These are phyloP conservation scores for Saccostrea cuccullata DNA, from an alignment of 1,140 invertebrate genomes.

Conservation along the genomic window DNA sequence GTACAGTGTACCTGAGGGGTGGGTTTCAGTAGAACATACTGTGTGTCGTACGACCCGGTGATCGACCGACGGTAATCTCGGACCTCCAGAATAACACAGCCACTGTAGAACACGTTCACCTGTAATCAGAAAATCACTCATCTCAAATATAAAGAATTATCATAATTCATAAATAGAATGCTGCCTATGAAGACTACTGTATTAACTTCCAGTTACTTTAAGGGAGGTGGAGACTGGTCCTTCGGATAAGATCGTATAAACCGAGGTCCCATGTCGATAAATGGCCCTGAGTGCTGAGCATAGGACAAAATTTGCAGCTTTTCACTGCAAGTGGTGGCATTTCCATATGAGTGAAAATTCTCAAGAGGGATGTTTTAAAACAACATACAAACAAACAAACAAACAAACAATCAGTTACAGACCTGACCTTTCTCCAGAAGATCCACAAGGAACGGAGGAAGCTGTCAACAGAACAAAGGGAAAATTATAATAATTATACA, in stretches of 20 bases:
- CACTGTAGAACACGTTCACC: constrained; percentile 89
- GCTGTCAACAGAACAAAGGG: constrained; percentile 82
- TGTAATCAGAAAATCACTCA: constrained; percentile 46
- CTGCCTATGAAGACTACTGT: too few relatives aligned
- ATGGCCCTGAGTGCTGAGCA: too few relatives aligned
- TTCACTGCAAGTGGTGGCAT: too few relatives aligned
- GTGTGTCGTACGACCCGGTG: constrained; percentile 75
- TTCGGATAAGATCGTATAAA: too few relatives aligned
- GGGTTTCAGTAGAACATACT: constrained; percentile 91
- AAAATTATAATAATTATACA: constrained; percentile 8
- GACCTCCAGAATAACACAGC: constrained; percentile 94
- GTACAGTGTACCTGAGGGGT: constrained; percentile 89
- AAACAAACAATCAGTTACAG: constrained; percentile 48
- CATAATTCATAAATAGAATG: too few relatives aligned
- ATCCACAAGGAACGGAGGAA: constrained; percentile 91
- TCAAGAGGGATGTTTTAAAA: too few relatives aligned
- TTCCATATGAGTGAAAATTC: too few relatives aligned
- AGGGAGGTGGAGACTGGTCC: too few relatives aligned
- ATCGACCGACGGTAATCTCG: constrained; percentile 88
- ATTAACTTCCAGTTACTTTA: too few relatives aligned
- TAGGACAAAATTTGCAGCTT: too few relatives aligned
- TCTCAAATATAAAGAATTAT: not conserved
- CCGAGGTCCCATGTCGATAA: too few relatives aligned
- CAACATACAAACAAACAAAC: too few relatives aligned
- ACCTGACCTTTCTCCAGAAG: constrained; percentile 87